Evolutionary conservation across 2,888 invertebrate genomes (phyloP).

Genomic region (Megastigmus dorsalis): DNA sequence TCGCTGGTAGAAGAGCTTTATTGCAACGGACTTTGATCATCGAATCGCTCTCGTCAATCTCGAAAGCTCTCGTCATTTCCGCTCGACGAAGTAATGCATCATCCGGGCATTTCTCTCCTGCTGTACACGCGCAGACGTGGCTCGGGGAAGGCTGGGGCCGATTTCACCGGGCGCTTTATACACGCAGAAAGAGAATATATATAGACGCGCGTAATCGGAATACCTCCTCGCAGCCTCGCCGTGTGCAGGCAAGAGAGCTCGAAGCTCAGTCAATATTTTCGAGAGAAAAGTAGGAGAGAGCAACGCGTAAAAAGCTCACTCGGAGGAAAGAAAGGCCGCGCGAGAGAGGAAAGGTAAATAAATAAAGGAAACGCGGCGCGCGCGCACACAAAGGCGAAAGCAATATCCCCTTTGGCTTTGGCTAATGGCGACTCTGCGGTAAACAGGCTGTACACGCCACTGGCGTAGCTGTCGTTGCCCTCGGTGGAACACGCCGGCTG

Average conservation of each 20-base stretch:
- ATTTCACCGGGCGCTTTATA: background rate
- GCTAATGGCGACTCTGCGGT: slow-evolving; percentile 67
- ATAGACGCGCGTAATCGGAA: slow-evolving; percentile 22
- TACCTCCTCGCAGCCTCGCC: no score
- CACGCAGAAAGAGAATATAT: slow-evolving; percentile 2
- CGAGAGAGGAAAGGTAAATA: slow-evolving; percentile 65
- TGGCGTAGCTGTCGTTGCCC: no score
- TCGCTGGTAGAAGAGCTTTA: slow-evolving; percentile 18
- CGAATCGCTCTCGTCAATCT: slow-evolving; percentile 16
- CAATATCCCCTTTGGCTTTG: slow-evolving; percentile 68
- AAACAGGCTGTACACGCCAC: no score
- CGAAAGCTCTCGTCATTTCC: slow-evolving; percentile 51
- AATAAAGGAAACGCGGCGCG: slow-evolving; percentile 66
- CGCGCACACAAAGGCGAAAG: slow-evolving; percentile 64
- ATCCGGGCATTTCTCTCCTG: background rate
- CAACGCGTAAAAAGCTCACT: background rate
- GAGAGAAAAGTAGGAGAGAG: background rate
- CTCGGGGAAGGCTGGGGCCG: no score
- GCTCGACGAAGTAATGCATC: slow-evolving; percentile 51
- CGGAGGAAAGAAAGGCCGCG: background rate
- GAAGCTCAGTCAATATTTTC: background rate
- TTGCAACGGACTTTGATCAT: slow-evolving; percentile 48
- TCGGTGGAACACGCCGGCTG: slow-evolving; percentile 49
- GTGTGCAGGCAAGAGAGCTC: background rate
- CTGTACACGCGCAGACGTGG: no score